These are phyloP conservation scores for Ceriagrion tenellum DNA, from an alignment of 2,888 invertebrate species.

Conservation along the genomic window DNA sequence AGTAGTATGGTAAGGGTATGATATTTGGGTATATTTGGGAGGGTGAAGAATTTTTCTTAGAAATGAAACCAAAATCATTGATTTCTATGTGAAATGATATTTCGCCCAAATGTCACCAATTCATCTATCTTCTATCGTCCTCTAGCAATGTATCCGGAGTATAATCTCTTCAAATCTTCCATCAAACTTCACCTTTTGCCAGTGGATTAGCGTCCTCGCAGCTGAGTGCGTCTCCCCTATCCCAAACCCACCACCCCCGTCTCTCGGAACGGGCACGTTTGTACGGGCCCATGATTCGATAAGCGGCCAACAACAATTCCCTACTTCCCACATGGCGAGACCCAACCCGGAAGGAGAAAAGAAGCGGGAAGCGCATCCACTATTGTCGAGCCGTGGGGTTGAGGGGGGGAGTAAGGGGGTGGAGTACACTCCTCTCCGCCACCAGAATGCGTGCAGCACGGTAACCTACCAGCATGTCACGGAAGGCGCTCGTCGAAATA, in stretches of 20 bases:
- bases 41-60: too few species aligned
- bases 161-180: neutral
- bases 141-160: too few species aligned
- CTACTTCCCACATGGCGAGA: neutral
- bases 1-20: too few species aligned
- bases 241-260: neutral
- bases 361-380: neutral
- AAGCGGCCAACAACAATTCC: neutral
- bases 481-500: neutral
- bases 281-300: conserved; percentile 32
- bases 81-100: too few species aligned
- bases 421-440: neutral
- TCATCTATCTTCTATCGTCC: too few species aligned
- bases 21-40: too few species aligned
- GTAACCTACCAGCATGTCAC: conserved; percentile 27
- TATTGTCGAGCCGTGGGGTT: neutral
- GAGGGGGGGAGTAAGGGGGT: neutral
- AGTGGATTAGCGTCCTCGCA: neutral
- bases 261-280: neutral
- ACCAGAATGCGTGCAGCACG: conserved; percentile 11
- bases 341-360: neutral
- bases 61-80: too few species aligned
- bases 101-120: too few species aligned
- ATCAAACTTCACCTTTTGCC: neutral
- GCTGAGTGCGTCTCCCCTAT: neutral